Evolutionary conservation across 2,888 invertebrate species (phyloP).

Genomic region (Drosophila nr. perissopoda): DNA sequence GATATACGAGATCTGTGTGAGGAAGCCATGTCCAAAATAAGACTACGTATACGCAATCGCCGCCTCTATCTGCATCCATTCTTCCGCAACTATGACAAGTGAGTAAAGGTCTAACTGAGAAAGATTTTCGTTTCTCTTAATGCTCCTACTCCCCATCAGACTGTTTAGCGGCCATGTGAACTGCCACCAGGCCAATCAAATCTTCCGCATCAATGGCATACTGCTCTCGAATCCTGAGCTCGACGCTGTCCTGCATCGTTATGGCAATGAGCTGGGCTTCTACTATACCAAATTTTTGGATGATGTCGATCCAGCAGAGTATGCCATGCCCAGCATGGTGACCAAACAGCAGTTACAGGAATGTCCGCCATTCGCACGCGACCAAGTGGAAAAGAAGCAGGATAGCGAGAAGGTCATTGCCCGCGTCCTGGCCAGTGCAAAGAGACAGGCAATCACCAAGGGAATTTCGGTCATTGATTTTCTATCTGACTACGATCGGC

Average conservation of each 20-base stretch:
- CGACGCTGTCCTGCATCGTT: slow-evolving; percentile 89
- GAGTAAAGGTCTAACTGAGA: slow-evolving; percentile 7
- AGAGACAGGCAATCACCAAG: slow-evolving; percentile 89
- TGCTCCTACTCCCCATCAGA: slow-evolving; percentile 82
- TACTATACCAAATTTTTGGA: slow-evolving; percentile 89
- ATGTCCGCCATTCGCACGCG: slow-evolving; percentile 77
- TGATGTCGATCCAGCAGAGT: slow-evolving; percentile 86
- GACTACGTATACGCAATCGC: slow-evolving; percentile 87
- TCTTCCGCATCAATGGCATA: slow-evolving; percentile 89
- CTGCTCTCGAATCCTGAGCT: slow-evolving; percentile 88
- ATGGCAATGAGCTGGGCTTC: slow-evolving; percentile 91
- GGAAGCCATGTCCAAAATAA: slow-evolving; percentile 88
- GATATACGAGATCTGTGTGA: slow-evolving; percentile 86
- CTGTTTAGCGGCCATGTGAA: slow-evolving; percentile 90
- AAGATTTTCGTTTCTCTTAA: neutral
- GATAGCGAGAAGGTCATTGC: slow-evolving; percentile 87
- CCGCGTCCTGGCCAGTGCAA: slow-evolving; percentile 90
- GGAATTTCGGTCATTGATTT: slow-evolving; percentile 88
- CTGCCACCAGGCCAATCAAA: slow-evolving; percentile 89
- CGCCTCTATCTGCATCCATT: slow-evolving; percentile 88
- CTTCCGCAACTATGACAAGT: slow-evolving; percentile 91
- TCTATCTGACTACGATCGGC: slow-evolving; percentile 88
- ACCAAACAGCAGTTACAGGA: slow-evolving; percentile 52
- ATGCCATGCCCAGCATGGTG: slow-evolving; percentile 79
- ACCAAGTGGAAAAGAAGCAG: slow-evolving; percentile 86